Conservation (phyloP, 2,888 invertebrate species). For the Lapara coniferarum region DNA sequence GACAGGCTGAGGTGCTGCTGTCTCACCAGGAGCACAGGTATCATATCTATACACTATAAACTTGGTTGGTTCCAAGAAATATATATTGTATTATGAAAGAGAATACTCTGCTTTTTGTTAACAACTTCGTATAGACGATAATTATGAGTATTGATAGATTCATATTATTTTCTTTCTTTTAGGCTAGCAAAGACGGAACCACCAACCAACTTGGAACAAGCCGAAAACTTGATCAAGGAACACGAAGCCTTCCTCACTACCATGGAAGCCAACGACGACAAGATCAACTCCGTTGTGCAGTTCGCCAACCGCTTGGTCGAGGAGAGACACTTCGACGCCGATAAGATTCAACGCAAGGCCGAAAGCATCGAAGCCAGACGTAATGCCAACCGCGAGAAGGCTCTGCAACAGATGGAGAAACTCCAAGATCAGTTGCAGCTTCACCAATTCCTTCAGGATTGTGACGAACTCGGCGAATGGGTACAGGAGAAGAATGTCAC, state of each 20-base stretch:
- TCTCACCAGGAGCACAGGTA: slow-evolving; percentile 98
- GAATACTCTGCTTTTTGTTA: too few species aligned
- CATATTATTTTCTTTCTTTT: slow-evolving; percentile 27
- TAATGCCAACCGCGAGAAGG: slow-evolving; percentile 94
- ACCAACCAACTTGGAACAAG: slow-evolving; percentile 97
- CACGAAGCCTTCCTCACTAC: slow-evolving; percentile 99
- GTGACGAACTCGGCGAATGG: slow-evolving; percentile 99
- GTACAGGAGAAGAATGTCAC: slow-evolving; percentile 99
- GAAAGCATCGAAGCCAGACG: slow-evolving; percentile 96
- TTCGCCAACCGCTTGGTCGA: slow-evolving; percentile 96
- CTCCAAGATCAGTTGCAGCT: slow-evolving; percentile 96
- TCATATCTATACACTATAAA: slow-evolving; percentile 3
- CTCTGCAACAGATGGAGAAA: slow-evolving; percentile 95
- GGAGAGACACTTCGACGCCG: slow-evolving; percentile 97
- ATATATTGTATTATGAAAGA: neutral
- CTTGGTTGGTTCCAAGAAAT: neutral
- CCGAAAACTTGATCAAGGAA: slow-evolving; percentile 97
- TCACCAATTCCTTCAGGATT: slow-evolving; percentile 97
- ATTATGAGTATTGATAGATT: neutral
- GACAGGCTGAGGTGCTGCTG: slow-evolving; percentile 98
- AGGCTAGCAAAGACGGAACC: slow-evolving; percentile 97
- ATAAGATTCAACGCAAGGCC: slow-evolving; percentile 98
- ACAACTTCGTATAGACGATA: too few species aligned
- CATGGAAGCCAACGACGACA: slow-evolving; percentile 99
- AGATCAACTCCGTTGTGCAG: slow-evolving; percentile 97